Evolutionary conservation across 2,113 vertebrate genomes (phyloP), one percentile per base, ranked within the genome.

Genomic region (Dicerorhinus sumatrensis): DNA sequence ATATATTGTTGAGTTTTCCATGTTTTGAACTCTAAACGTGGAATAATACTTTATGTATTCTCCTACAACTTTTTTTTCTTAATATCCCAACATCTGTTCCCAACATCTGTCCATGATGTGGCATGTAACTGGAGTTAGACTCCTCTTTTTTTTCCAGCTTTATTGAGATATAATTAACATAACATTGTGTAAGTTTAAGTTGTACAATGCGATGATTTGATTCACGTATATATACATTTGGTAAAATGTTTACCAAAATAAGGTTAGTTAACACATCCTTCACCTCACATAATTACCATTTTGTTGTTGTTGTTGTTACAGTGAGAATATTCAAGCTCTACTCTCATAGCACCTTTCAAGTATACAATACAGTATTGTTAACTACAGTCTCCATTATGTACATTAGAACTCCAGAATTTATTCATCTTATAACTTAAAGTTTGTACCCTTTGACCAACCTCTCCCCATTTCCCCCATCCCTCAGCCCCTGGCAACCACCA

Each of bases 11-110:
- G 51, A 72, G 29, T 72, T 81, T 93, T 95, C 33, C 60, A 89
- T 46, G 25, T 58, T 77, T 96, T 89, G 60, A 96, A n/a, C 31
- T 62, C 25, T 77, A 10, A 73, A 95, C 85, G 89, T 67, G 16
- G 18, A 82, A 63, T 23, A 33, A 81, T 58, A 69, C 18, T 83
- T 62, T 81, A 89, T 81, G 17, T 46, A 82, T 46, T 91, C 39
- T 67, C 2, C 25, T 75, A 23, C 11, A 77, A 62, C 20, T n/a
- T 67, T 84, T 70, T 67, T 54, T 36, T 56, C 27, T 89, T 77
- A 51, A 54, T 72, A 73, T 25, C 75, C 51, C 51, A 54, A 54
- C 51, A 48, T 72, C 8, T 14, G 65, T 70, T 25, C 75, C 51
- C 51, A 16, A 54, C 51, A 48, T 72, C 8, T 14, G 65, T 70